These are phyloP conservation scores for Sebastes kiyomatsui DNA, from an alignment of 2,797 vertebrate genomes.

Conservation along the genomic window DNA sequence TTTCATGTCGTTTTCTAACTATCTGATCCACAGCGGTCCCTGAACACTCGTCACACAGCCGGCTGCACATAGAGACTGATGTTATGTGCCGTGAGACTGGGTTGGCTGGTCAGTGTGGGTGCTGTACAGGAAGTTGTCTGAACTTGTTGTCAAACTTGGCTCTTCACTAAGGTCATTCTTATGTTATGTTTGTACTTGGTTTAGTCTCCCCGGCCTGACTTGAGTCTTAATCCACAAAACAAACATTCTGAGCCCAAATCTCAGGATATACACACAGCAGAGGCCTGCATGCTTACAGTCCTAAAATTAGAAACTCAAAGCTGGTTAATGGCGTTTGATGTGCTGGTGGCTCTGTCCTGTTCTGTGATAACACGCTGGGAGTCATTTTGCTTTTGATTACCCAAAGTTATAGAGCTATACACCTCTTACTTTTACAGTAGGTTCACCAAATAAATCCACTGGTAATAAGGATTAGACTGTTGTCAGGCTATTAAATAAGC, in stretches of 20 bases:
- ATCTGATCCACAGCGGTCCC: too few relatives aligned
- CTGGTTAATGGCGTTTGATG: background rate
- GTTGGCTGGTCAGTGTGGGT: background rate
- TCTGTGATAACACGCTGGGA: background rate
- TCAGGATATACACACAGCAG: background rate
- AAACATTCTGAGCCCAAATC: constrained; percentile 21
- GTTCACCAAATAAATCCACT: background rate
- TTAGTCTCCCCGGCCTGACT: constrained; percentile 24
- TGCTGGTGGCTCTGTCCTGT: background rate
- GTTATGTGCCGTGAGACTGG: too few relatives aligned
- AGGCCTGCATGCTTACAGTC: background rate
- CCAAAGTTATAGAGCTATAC: background rate
- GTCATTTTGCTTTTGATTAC: background rate
- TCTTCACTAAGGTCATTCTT: constrained; percentile 8
- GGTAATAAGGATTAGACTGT: background rate
- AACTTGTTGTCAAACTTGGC: constrained; percentile 14
- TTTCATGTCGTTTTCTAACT: too few relatives aligned
- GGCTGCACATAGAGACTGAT: too few relatives aligned
- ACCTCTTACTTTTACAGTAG: background rate
- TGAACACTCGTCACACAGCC: too few relatives aligned
- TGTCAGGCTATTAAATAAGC: too few relatives aligned
- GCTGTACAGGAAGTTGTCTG: background rate
- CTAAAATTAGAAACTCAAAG: background rate
- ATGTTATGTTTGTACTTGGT: constrained; percentile 39
- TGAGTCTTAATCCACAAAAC: constrained; percentile 39